Evolutionary conservation across 1,140 invertebrate species (phyloP), one percentile per base, ranked within the genome.

Genomic region (Plutomurus gul): DNA sequence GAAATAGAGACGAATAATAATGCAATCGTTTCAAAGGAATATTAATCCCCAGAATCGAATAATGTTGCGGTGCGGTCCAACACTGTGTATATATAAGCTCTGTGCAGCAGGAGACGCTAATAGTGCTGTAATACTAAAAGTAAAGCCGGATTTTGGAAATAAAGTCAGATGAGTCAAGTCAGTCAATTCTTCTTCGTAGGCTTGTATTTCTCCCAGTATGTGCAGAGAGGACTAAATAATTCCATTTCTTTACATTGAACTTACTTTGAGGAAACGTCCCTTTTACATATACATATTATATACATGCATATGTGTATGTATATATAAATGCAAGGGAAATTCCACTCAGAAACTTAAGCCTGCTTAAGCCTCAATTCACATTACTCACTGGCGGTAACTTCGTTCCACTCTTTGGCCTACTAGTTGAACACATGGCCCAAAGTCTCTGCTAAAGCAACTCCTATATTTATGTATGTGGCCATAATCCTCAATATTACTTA

Each of bases 131-230:
- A 65, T 65, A 65, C 27, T 27, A 65, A 33, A 30, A 65, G 56
- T 65, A 65, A 65, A 65, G 25, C 56, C 56, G 56, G 56, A 65
- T 65, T 65, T 65, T 65, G 36, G 56, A 27, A 65, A 65, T 65
- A 65, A 65, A 65, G 56, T 65, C 56, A 30, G 16, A 27, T 27
- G 51, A 56, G 51, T 56, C 25, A 22, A 60, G 25, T 49, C 46
- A 20, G n/a, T n/a, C n/a, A n/a, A n/a, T n/a, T n/a, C n/a, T n/a
- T n/a, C n/a, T n/a, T n/a, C n/a, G n/a, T n/a, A n/a, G n/a, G n/a
- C n/a, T n/a, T n/a, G n/a, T n/a, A n/a, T n/a, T n/a, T n/a, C n/a
- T n/a, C n/a, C n/a, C n/a, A n/a, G n/a, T n/a, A n/a, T n/a, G n/a
- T n/a, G n/a, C n/a, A n/a, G n/a, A n/a, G n/a, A n/a, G n/a, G n/a